phyloP scores from a whole-genome alignment of 2,113 vertebrate genomes.

The Tiliqua scincoides region DNA sequence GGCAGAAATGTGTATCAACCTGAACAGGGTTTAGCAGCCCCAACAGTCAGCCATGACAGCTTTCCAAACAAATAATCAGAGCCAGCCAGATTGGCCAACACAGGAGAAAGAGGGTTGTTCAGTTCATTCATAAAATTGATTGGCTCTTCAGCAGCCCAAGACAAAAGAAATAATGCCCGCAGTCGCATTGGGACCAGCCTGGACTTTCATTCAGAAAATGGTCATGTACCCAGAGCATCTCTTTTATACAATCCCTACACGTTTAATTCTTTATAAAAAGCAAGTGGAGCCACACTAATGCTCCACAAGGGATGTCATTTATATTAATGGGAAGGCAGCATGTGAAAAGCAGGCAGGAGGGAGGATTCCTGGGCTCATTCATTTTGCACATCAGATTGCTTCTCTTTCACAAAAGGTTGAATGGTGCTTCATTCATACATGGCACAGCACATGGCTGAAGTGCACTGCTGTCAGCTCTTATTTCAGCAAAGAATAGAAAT shows the following conservation, averaged over 20 bases:
- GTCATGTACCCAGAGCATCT: background rate
- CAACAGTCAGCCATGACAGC: background rate
- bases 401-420: background rate
- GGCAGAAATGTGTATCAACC: background rate
- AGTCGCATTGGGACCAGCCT: background rate
- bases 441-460: background rate
- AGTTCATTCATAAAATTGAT: background rate
- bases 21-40: background rate
- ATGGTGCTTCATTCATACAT: constrained; percentile 8
- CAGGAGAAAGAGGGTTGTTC: background rate
- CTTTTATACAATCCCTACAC: background rate
- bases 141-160: background rate
- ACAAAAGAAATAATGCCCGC: background rate
- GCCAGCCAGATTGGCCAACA: background rate
- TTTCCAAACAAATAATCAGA: background rate
- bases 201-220: background rate
- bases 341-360: constrained; percentile 5
- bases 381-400: background rate
- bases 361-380: background rate
- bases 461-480: background rate
- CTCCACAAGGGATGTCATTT: background rate
- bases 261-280: background rate
- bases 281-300: background rate
- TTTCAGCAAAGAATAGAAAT: constrained; percentile 4
- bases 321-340: background rate